These are phyloP conservation scores for Coremacera marginata DNA, from an alignment of 2,888 invertebrate genomes.

Conservation along the genomic window DNA sequence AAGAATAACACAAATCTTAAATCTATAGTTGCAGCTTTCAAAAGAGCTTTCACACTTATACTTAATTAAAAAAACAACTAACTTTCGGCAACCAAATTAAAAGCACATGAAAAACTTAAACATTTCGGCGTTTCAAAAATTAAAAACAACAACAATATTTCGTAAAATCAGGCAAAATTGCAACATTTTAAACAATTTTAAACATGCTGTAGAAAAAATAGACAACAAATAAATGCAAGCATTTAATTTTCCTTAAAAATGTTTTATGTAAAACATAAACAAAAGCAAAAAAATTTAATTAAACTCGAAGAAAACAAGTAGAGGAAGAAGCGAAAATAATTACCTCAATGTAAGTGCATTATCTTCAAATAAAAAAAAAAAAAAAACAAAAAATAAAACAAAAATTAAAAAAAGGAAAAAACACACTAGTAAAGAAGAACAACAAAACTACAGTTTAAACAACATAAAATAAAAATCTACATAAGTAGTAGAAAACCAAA, in stretches of 20 bases:
- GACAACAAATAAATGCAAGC: constrained; percentile 38
- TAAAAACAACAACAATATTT: constrained; percentile 33
- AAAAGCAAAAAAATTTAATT: constrained; percentile 30
- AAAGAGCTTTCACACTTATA: background rate
- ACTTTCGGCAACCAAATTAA: constrained; percentile 53
- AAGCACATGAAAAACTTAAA: constrained; percentile 32
- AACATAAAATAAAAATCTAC: background rate
- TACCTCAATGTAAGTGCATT: constrained; percentile 64
- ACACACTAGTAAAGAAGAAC: constrained; percentile 39
- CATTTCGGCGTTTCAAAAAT: constrained; percentile 46
- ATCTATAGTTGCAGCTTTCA: background rate
- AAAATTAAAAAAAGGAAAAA: constrained; percentile 15
- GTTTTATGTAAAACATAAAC: background rate
- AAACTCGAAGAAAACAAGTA: constrained; percentile 14
- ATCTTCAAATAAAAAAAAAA: constrained; percentile 54
- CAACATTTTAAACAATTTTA: constrained; percentile 39
- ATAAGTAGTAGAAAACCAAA: constrained; percentile 37
- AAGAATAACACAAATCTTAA: background rate
- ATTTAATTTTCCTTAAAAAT: constrained; percentile 8
- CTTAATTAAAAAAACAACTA: background rate
- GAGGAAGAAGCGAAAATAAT: constrained; percentile 46
- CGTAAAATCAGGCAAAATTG: constrained; percentile 48
- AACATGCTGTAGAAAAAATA: constrained; percentile 12
- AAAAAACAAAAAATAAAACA: constrained; percentile 39
- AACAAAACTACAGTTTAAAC: constrained; percentile 31